Base-by-base conservation (phyloP, 1,140 invertebrate genomes). In the Telenomus remus region DNA sequence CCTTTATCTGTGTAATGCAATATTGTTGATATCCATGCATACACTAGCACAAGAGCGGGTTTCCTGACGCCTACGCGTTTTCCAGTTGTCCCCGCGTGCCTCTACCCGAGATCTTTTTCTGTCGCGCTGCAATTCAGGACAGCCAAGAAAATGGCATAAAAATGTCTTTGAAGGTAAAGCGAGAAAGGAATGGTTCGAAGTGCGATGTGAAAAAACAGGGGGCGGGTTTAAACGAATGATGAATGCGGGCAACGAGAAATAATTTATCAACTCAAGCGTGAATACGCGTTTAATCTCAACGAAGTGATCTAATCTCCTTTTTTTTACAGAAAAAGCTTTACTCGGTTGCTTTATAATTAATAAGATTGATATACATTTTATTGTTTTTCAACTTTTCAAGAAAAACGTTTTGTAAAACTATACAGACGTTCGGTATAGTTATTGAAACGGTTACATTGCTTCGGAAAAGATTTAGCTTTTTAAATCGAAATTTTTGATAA, bases 261-360 rank as follows among this genome's bases (percentile, higher is more conserved):
- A 75, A 75, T 75, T 75, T 64, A 75, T 68, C 64, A 69, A 69
- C 64, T 69, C 72, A 75, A 75, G 72, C 64, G 59, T 75, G n/a
- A 68, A 75, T 55, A 64, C 48, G 64, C 43, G 49, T 57, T 53
- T 14, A 27, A 6, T 47, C 53, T 57, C 51, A 51, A 53, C 53
- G 68, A 57, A 63, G 64, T 75, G 71, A 15, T 47, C 14, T 47
- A 1, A 56, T 47, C 56, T 60, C 51, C 50, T 49, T 4, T 39
- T 39, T 27, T 60, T 53, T 19, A 46, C 39, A 60, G 44, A 27
- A 27, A 27, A 27, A 27, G 19, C 19, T 27, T 27, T 1, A 1
- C 1, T 27, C 2, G 6, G 6, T 27, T 27, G 19, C 6, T 27
- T 6, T 27, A n/a, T n/a, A n/a, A n/a, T n/a, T n/a, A n/a, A n/a